A percentile compares a stretch with the other conserved stretches of the same genome.
Conservation (phyloP, 2,888 invertebrate genomes). For the Vandiemenella viatica region DNA sequence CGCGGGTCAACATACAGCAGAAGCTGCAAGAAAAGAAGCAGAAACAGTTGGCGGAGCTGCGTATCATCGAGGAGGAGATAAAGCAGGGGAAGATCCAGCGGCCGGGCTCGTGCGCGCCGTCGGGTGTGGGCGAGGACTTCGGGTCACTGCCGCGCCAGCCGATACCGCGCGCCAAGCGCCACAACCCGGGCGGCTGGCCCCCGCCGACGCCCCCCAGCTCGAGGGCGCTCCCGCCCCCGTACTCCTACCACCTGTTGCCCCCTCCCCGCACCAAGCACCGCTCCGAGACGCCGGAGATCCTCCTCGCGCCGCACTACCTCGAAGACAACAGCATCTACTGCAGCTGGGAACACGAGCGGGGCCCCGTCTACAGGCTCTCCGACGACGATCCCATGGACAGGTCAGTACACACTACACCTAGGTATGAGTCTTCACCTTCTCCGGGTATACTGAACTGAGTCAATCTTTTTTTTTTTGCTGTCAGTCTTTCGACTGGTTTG, state of each 20-base stretch:
- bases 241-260: conserved; percentile 23
- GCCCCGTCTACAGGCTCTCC: conserved; percentile 19
- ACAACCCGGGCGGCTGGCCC: conserved; percentile 38
- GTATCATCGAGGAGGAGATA: conserved; percentile 74
- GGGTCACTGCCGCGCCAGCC: conserved; percentile 38
- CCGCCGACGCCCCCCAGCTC: conserved; percentile 21
- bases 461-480: too few relatives aligned
- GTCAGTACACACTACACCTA: conserved; percentile 15
- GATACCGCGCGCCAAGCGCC: conserved; percentile 54
- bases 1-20: conserved; percentile 70
- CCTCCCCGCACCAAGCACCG: conserved; percentile 44
- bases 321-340: conserved; percentile 36
- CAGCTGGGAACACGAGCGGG: conserved; percentile 30
- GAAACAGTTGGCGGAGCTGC: conserved; percentile 67
- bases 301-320: conserved; percentile 59
- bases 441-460: too few relatives aligned
- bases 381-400: conserved; percentile 21
- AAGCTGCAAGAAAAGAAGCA: conserved; percentile 78
- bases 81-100: conserved; percentile 54
- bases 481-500: too few relatives aligned
- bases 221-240: conserved; percentile 22
- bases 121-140: conserved; percentile 11
- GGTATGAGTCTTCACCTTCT: neutral
- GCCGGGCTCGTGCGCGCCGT: conserved; percentile 17
- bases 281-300: conserved; percentile 61